phyloP scores from a whole-genome alignment of 2,888 invertebrate species.

The Cantharis nigra region DNA sequence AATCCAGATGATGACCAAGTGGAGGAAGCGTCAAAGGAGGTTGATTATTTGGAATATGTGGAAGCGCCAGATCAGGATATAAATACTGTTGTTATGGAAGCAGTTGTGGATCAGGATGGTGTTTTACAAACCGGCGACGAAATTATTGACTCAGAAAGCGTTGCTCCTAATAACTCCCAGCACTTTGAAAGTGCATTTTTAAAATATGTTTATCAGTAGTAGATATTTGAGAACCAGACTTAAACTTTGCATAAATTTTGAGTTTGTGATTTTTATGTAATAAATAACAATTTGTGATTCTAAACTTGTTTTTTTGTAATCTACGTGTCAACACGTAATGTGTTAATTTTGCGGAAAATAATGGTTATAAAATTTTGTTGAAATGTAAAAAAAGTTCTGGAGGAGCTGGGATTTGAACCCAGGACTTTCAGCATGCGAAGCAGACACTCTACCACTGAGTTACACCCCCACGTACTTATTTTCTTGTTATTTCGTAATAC shows the following conservation, averaged over 20 bases:
- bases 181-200: slow-evolving; percentile 36
- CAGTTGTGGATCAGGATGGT: slow-evolving; percentile 44
- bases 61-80: slow-evolving; percentile 25
- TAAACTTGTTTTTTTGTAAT: background rate
- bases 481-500: background rate
- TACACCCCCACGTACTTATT: slow-evolving; percentile 48
- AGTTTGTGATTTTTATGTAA: background rate
- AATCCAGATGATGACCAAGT: slow-evolving; percentile 46
- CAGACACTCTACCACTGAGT: slow-evolving; percentile 59
- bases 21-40: slow-evolving; percentile 54
- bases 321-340: too few relatives aligned
- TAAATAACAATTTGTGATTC: background rate
- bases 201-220: slow-evolving; percentile 36
- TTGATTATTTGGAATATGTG: slow-evolving; percentile 42
- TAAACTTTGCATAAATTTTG: background rate
- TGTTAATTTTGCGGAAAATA: too few relatives aligned
- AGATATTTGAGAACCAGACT: background rate
- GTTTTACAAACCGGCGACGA: slow-evolving; percentile 35
- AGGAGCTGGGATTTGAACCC: slow-evolving; percentile 55
- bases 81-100: slow-evolving; percentile 44
- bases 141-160: slow-evolving; percentile 3
- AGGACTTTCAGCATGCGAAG: slow-evolving; percentile 59
- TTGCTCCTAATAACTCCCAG: slow-evolving; percentile 7
- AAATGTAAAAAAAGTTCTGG: slow-evolving; percentile 29
- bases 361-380: too few relatives aligned